A percentile compares a stretch with the other conserved stretches of the same genome.
Conservation (phyloP, 1,140 invertebrate species). For the Heliconius hermathena region DNA sequence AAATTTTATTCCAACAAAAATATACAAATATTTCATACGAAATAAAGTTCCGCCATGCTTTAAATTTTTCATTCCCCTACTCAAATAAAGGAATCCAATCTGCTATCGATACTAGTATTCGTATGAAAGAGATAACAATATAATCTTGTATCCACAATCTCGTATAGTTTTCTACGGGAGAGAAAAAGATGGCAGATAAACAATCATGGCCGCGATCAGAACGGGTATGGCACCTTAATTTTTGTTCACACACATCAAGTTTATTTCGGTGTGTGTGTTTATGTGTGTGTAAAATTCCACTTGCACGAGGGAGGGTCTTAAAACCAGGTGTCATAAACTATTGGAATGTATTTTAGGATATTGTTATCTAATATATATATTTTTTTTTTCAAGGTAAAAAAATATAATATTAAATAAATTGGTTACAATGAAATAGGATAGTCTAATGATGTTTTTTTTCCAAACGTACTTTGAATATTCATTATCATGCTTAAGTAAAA, state of each 20-base stretch:
- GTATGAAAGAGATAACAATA: constrained; percentile 55
- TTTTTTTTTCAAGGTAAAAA: too few relatives aligned
- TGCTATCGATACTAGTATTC: constrained; percentile 48
- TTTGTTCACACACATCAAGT: constrained; percentile 57
- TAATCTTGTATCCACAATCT: constrained; percentile 48
- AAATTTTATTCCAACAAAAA: constrained; percentile 30
- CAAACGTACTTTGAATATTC: too few relatives aligned
- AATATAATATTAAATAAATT: too few relatives aligned
- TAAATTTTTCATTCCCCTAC: constrained; percentile 74
- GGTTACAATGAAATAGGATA: too few relatives aligned
- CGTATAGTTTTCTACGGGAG: constrained; percentile 36
- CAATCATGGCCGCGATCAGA: constrained; percentile 72
- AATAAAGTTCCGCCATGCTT: constrained; percentile 44
- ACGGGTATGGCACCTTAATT: constrained; percentile 61
- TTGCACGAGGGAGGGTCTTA: constrained; percentile 33
- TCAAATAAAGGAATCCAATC: constrained; percentile 66
- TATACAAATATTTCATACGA: constrained; percentile 31
- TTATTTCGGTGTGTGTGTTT: constrained; percentile 37
- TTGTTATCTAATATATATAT: too few relatives aligned
- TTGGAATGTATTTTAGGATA: not conserved
- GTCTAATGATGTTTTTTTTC: too few relatives aligned
- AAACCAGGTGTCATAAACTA: constrained; percentile 24
- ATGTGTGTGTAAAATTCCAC: constrained; percentile 37
- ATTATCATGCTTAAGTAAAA: too few relatives aligned
- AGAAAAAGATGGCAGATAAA: constrained; percentile 62